Evolutionary conservation across 2,888 invertebrate species (phyloP).

Genomic region (Cephus sareptanus): DNA sequence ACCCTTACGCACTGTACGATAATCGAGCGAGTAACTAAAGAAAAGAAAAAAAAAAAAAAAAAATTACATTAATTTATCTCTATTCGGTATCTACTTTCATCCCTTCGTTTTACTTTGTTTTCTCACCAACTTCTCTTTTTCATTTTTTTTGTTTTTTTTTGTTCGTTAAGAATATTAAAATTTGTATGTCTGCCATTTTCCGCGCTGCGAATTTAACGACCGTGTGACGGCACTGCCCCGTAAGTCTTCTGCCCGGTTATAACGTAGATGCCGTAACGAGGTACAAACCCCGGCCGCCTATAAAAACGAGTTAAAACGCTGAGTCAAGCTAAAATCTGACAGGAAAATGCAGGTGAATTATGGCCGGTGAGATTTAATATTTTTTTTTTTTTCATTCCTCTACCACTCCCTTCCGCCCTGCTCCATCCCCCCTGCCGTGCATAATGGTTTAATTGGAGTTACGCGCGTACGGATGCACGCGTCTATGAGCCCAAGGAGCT

Average conservation of each 20-base stretch:
- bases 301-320: conserved; percentile 28
- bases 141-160: too few species aligned
- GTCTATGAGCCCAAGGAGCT: conserved; percentile 17
- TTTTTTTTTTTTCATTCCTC: conserved; percentile 38
- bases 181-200: conserved; percentile 1
- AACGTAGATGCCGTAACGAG: too few species aligned
- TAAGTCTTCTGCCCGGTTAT: conserved; percentile 17
- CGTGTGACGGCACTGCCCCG: conserved; percentile 21
- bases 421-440: conserved; percentile 23
- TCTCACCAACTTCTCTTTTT: too few species aligned
- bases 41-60: too few species aligned
- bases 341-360: conserved; percentile 48
- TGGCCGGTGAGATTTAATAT: conserved; percentile 46
- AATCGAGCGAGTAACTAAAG: too few species aligned
- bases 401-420: not conserved
- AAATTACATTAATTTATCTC: too few species aligned
- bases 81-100: too few species aligned
- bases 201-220: conserved; percentile 7
- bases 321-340: conserved; percentile 40
- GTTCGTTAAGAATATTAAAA: not conserved
- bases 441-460: conserved; percentile 55
- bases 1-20: not conserved
- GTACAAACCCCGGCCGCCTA: not conserved
- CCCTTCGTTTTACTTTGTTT: too few species aligned
- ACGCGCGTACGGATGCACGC: conserved; percentile 4